phyloP scores from a whole-genome alignment of 2,888 invertebrate genomes.

The Blera fallax region DNA sequence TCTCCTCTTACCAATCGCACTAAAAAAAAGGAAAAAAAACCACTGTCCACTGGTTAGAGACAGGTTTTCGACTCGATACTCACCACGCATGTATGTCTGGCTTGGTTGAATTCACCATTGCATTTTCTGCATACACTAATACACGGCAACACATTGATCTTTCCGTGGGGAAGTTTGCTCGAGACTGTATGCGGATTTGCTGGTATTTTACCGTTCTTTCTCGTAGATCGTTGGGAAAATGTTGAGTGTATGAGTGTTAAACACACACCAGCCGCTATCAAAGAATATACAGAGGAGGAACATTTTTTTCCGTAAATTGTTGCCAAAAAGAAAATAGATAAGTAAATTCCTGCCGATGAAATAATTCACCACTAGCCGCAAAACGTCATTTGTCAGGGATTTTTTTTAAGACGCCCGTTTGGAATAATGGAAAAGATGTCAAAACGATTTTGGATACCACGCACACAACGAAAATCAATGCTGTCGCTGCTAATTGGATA shows the following conservation, averaged over 20 bases:
- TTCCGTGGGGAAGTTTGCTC: not conserved
- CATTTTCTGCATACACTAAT: slow-evolving; percentile 34
- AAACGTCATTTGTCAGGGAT: slow-evolving; percentile 5
- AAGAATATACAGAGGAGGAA: not conserved
- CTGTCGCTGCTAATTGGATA: slow-evolving; percentile 67
- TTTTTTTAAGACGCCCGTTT: not conserved
- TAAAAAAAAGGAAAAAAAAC: slow-evolving; percentile 26
- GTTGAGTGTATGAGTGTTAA: slow-evolving; percentile 21
- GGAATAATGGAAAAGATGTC: slow-evolving; percentile 57
- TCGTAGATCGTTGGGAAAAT: slow-evolving; percentile 61
- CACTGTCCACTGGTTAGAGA: slow-evolving; percentile 43
- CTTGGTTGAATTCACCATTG: slow-evolving; percentile 21
- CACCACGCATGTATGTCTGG: slow-evolving; percentile 69
- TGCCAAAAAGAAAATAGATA: not conserved
- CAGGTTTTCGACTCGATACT: slow-evolving; percentile 44
- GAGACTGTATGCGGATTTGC: not conserved
- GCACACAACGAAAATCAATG: slow-evolving; percentile 67
- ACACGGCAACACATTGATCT: slow-evolving; percentile 20
- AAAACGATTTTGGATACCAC: slow-evolving; percentile 68
- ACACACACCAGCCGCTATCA: slow-evolving; percentile 26
- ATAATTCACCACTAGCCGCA: not conserved
- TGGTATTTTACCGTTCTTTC: slow-evolving; percentile 66
- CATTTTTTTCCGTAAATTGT: not conserved
- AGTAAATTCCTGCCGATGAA: slow-evolving; percentile 7
- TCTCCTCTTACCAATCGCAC: slow-evolving; percentile 34